phyloP scores from a whole-genome alignment of 2,113 vertebrate genomes.

The Psammodynastes pulverulentus region DNA sequence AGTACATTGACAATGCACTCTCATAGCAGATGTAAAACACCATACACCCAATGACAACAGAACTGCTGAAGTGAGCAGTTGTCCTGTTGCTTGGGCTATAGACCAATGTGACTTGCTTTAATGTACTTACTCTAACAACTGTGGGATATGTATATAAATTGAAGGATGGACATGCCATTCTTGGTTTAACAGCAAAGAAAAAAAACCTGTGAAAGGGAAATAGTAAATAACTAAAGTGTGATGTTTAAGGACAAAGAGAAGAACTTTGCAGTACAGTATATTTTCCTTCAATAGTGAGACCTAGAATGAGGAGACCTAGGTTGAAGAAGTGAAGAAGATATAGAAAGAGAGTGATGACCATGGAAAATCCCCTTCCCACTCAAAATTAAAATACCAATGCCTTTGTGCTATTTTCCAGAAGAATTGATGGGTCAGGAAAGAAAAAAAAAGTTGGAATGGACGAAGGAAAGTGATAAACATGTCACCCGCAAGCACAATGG shows the following conservation, averaged over 20 bases:
- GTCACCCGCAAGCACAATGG: background rate
- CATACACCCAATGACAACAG: background rate
- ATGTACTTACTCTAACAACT: background rate
- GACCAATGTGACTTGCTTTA: background rate
- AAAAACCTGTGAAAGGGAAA: background rate
- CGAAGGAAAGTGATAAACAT: background rate
- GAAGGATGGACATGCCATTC: background rate
- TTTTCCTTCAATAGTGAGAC: background rate
- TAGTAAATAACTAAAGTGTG: background rate
- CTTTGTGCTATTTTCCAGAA: background rate
- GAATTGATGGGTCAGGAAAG: background rate
- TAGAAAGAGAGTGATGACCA: background rate
- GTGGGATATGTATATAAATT: background rate
- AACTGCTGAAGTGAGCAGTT: background rate
- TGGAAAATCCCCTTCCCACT: background rate
- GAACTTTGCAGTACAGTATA: background rate
- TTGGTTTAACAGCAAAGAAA: background rate
- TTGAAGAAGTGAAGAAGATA: background rate
- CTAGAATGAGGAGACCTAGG: background rate
- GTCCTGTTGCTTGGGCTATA: background rate
- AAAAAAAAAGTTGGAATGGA: background rate
- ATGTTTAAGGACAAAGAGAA: background rate
- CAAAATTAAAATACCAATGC: background rate
- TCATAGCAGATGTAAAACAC: background rate
- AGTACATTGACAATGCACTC: background rate